Evolutionary conservation across 2,113 vertebrate species (phyloP).

Genomic region (Atherinomorus stipes): DNA sequence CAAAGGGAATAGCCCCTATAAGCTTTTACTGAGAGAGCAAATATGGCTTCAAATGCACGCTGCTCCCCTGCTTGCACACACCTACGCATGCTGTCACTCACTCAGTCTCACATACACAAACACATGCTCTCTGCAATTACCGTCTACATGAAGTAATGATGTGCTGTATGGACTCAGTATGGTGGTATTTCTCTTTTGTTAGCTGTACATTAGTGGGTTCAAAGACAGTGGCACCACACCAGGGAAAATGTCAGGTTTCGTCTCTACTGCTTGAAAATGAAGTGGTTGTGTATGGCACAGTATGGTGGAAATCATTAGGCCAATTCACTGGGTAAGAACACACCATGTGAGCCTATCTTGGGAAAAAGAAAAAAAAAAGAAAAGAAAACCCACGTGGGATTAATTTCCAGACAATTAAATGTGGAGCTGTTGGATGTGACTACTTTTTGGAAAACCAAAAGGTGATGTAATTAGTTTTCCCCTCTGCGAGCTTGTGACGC

Average conservation of each 20-base stretch:
- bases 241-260: constrained; percentile 48
- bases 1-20: constrained; percentile 24
- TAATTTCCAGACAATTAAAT: constrained; percentile 28
- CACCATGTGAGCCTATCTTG: neutral
- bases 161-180: constrained; percentile 42
- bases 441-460: constrained; percentile 54
- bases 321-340: constrained; percentile 6
- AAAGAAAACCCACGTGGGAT: neutral
- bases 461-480: constrained; percentile 50
- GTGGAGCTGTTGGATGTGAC: constrained; percentile 12
- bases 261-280: constrained; percentile 24
- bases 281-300: neutral
- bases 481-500: constrained; percentile 38
- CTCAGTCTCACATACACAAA: constrained; percentile 40
- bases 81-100: constrained; percentile 48
- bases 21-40: constrained; percentile 25
- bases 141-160: constrained; percentile 55
- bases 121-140: constrained; percentile 49
- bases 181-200: constrained; percentile 53
- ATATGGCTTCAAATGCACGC: constrained; percentile 23
- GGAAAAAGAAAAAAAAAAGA: neutral
- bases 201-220: constrained; percentile 44
- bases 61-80: constrained; percentile 34
- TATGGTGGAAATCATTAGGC: neutral
- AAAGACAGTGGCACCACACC: constrained; percentile 30